Base-by-base conservation (phyloP, 2,797 vertebrate genomes). In the Hemibagrus guttatus region DNA sequence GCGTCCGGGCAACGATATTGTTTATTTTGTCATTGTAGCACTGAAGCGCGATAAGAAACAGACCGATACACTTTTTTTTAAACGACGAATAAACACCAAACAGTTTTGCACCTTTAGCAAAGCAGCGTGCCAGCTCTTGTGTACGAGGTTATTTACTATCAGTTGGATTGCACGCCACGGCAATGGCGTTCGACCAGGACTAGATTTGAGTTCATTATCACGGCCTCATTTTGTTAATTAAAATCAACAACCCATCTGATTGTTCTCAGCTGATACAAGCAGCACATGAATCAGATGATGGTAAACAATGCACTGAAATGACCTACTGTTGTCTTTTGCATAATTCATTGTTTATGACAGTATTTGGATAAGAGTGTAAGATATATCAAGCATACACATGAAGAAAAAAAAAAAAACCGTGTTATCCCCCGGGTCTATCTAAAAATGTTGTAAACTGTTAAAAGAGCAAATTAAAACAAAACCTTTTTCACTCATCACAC, bases 181-280 rank as follows among this genome's bases (percentile, higher is more conserved):
- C 14, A 78, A 54, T 84, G 79, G 35, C 66, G 52, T 68, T 81
- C 28, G 82, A 52, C 11, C 28, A 71, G 63, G 61, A 78, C 19
- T 83, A 23, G 66, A 66, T 56, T 54, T 74, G 7, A 23, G 64
- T 78, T 84, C 68, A 58, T 69, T 23, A 28, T 59, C n/a, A 35
- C 21, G 39, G 35, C 49, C 31, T 21, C 23, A n/a, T 83, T 14
- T 68, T 17, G n/a, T 11, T n/a, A 39, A 68, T 75, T 28, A 21
- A 81, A 85, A 58, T 31, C 26, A 66, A 52, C 3, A 72, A 16
- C 39, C 49, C 9, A 23, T 16, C 42, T 54, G 19, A 6, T 54
- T 26, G 58, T 26, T 87, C 64, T 19, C 21, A 56, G 74, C 58
- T 75, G 46, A 61, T 83, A 64, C 71, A 81, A 12, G 35, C 39